Base-by-base conservation (phyloP, 92 coral and sea anemone genomes). In the Galaxea fascicularis region DNA sequence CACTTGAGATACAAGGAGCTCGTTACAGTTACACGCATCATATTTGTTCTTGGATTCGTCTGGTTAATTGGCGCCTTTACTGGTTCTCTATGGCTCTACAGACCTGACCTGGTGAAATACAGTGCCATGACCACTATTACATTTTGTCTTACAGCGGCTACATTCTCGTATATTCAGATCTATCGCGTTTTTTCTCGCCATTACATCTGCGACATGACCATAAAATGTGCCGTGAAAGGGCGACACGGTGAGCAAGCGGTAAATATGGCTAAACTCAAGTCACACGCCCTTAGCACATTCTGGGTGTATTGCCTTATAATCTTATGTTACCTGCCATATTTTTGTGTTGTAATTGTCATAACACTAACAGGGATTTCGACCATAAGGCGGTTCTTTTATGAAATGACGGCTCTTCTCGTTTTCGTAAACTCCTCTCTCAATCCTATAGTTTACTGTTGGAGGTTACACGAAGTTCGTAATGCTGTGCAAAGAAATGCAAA, bases 361-460 rank as follows among this genome's bases (percentile, higher is more conserved):
- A 22, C 66, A 0, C 9, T 54, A 24, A 26, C 53, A 0, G 77
- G 85, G 14, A 56, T 70, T 52, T 52, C 85, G 4, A 13, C 28
- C 1, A 1, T 29, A 71, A 81, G 24, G 68, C 66, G 69, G 45
- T 81, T 69, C 71, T 56, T 20, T 8, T 81, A 81, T n/a, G 85
- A 81, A 41, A 71, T 68, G 44, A 81, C 85, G 2, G 85, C 85
- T 52, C 47, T 29, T 14, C 31, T 81, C 41, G 77, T 81, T 81
- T 70, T 81, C 25, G 69, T 81, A 14, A 81, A 81, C 69, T 81
- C 85, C 30, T 69, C 65, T 18, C 78, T 81, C 6, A 81, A 81
- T 21, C 85, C 85, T 52, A 4, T 81, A 51, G 77, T 81, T 56
- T 81, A 53, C 27, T 81, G 85, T 26, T 81, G 85, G 85, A 65